Base-by-base conservation (phyloP, 2,888 invertebrate species). In the Macrophya annulata region DNA sequence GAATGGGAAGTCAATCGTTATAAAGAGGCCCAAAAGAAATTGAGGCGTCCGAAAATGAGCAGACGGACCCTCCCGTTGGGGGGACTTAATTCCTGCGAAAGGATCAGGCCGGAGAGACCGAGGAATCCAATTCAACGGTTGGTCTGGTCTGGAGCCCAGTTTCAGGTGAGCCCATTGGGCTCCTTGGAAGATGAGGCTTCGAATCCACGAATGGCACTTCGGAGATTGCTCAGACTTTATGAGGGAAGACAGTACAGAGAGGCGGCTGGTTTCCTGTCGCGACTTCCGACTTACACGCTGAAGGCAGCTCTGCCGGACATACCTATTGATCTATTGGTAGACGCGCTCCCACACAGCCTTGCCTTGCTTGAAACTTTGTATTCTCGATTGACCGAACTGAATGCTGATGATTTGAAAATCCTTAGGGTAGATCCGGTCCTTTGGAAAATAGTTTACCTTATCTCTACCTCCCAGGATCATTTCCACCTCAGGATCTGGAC, bases 221-320 rank as follows among this genome's bases (percentile, higher is more conserved):
- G 92, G 88, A 91, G 94, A 88, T 94, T 98, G 88, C 95, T 98
- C 91, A 95, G 98, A 84, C 94, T 98, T 89, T 97, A 98, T 89
- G 98, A 98, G 92, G 98, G 98, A 10, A 94, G 97, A 45, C 98
- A 98, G 94, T 98, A 97, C 93, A 94, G 97, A n/a, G 98, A 98
- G 92, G 98, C 98, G 8, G 98, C 98, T 0, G 96, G 96, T 71
- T 97, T 98, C 85, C 95, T 99, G 87, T 96, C 97, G 72, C 95
- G 97, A 71, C 94, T 98, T 25, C 97, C 97, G 5, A 96, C 96
- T 65, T 96, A 96, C 0, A 98, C 98, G 4, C 95, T 98, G 88
- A 96, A 96, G 87, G 96, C 96, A 2, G 96, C 97, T 1, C 96
- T 97, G 0, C 94, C 95, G 0, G 98, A 98, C 87, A 94, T 98